Evolutionary conservation across 2,113 vertebrate species (phyloP).

Genomic region (Lutjanus erythropterus): DNA sequence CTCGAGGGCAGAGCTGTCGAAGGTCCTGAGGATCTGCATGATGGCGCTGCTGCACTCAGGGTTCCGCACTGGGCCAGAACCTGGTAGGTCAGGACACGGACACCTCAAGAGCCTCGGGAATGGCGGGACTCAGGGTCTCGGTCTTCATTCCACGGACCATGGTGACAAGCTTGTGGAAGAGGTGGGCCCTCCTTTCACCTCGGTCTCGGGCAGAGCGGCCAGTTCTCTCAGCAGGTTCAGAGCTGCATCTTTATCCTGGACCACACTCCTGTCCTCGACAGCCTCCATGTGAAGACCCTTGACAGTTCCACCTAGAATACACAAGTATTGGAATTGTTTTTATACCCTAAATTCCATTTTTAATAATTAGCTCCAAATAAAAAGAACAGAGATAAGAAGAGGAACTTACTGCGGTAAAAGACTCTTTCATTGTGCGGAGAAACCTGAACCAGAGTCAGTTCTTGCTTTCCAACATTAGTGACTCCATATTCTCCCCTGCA

Average conservation of each 20-base stretch:
- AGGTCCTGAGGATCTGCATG: conserved; percentile 88
- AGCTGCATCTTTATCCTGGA: conserved; percentile 83
- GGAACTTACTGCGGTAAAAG: conserved; percentile 86
- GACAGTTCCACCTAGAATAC: conserved; percentile 76
- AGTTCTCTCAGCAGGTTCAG: conserved; percentile 88
- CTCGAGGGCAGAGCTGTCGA: conserved; percentile 78
- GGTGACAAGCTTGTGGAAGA: conserved; percentile 90
- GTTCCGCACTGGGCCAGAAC: conserved; percentile 93
- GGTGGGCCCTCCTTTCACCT: conserved; percentile 88
- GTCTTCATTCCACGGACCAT: conserved; percentile 87
- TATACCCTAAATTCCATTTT: neutral
- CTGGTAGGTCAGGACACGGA: conserved; percentile 89
- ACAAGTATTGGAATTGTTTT: neutral
- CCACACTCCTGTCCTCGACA: conserved; percentile 78
- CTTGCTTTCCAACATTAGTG: conserved; percentile 89
- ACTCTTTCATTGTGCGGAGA: conserved; percentile 88
- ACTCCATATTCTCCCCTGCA: conserved; percentile 88
- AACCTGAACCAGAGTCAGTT: conserved; percentile 86
- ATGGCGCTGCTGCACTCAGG: conserved; percentile 89
- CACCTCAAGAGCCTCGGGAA: conserved; percentile 75
- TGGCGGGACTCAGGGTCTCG: conserved; percentile 77
- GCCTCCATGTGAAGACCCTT: conserved; percentile 88
- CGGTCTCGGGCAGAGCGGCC: conserved; percentile 79
- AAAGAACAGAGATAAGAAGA: neutral
- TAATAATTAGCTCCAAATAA: neutral